phyloP scores from a whole-genome alignment of 2,797 vertebrate species.

The Bufotes viridis region DNA sequence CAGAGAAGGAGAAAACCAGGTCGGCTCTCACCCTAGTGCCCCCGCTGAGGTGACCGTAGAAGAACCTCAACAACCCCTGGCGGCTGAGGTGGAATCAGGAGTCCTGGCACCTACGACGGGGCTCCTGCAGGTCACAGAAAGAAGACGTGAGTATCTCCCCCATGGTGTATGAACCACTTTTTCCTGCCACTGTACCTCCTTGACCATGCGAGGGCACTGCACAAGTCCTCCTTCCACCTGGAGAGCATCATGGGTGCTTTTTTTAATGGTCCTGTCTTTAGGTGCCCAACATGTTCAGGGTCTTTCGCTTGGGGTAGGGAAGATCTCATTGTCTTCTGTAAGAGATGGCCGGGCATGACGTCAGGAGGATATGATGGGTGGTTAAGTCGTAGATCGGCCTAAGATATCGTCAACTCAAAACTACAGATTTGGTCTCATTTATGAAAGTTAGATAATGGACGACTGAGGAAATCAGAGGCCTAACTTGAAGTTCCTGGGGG shows the following conservation, averaged over 20 bases:
- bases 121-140: constrained; percentile 90
- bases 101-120: constrained; percentile 81
- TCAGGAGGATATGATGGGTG: too few relatives aligned
- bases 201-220: neutral
- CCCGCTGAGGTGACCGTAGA: constrained; percentile 64
- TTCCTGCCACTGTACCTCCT: neutral
- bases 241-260: neutral
- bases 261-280: neutral
- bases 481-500: too few relatives aligned
- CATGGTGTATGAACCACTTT: too few relatives aligned
- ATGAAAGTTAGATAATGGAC: too few relatives aligned
- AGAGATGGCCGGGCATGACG: neutral
- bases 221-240: too few relatives aligned
- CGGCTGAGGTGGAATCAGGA: constrained; percentile 76
- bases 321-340: neutral
- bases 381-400: neutral
- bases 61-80: constrained; percentile 60
- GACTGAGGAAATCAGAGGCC: too few relatives aligned
- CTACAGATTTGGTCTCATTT: too few relatives aligned
- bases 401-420: too few relatives aligned
- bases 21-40: constrained; percentile 51
- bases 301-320: neutral
- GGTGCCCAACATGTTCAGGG: neutral
- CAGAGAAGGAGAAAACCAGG: constrained; percentile 76
- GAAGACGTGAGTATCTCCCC: constrained; percentile 84